These are phyloP conservation scores for Gastrophysa polygoni DNA, from an alignment of 2,888 invertebrate species.

Conservation along the genomic window DNA sequence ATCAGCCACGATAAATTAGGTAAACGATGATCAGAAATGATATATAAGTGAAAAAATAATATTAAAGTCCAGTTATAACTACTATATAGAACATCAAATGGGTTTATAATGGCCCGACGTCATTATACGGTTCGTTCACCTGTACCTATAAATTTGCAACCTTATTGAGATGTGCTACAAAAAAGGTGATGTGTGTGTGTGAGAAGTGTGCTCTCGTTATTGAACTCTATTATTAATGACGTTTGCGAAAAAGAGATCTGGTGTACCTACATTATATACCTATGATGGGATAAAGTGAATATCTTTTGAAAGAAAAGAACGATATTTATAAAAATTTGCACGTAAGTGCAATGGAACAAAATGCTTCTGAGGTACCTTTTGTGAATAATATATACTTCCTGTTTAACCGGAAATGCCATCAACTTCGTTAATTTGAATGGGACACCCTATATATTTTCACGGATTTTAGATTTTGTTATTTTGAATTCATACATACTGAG, in stretches of 20 bases:
- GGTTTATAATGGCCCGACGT: constrained; percentile 4
- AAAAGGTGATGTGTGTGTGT: constrained; percentile 7
- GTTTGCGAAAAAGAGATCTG: constrained; percentile 14
- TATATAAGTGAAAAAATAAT: not conserved
- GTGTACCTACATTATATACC: not conserved
- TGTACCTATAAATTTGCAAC: constrained; percentile 15
- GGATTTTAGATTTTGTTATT: too few species aligned
- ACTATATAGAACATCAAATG: constrained; percentile 10
- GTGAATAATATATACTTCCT: too few species aligned
- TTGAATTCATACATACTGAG: too few species aligned
- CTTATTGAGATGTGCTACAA: constrained; percentile 15
- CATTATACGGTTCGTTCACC: constrained; percentile 11
- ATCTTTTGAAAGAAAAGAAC: too few species aligned
- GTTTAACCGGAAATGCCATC: too few species aligned
- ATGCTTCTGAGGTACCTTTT: too few species aligned
- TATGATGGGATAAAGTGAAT: too few species aligned
- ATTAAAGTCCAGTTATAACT: constrained; percentile 8
- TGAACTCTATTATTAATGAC: constrained; percentile 19
- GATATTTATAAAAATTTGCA: too few species aligned
- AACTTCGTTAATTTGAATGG: too few species aligned
- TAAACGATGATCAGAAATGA: not conserved
- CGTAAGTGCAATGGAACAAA: too few species aligned
- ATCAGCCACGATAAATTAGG: not conserved
- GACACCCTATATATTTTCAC: too few species aligned
- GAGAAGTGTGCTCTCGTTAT: constrained; percentile 19